Evolutionary conservation across 1,140 invertebrate species (phyloP).

Genomic region (Bombus superbus): DNA sequence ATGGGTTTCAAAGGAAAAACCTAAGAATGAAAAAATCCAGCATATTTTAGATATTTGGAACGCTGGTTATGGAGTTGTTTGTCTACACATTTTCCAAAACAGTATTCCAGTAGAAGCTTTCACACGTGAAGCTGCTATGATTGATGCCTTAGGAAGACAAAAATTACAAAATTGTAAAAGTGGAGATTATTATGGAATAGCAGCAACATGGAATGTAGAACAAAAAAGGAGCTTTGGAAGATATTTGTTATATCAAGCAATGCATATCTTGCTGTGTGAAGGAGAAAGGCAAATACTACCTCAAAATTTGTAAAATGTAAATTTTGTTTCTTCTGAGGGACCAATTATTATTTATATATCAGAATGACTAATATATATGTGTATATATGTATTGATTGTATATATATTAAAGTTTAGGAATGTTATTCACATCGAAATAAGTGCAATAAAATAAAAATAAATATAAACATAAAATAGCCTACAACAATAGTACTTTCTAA

Average conservation of each 20-base stretch:
- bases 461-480: neutral
- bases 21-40: conserved; percentile 86
- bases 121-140: conserved; percentile 96
- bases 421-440: neutral
- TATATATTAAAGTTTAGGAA: neutral
- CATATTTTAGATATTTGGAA: conserved; percentile 95
- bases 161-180: conserved; percentile 92
- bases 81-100: conserved; percentile 95
- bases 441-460: conserved; percentile 19
- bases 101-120: conserved; percentile 95
- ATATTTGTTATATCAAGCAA: conserved; percentile 92
- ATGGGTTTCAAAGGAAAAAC: conserved; percentile 80
- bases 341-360: neutral
- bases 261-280: conserved; percentile 93
- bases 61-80: conserved; percentile 91
- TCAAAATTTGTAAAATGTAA: conserved; percentile 65
- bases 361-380: neutral
- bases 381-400: neutral
- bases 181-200: conserved; percentile 93
- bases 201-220: conserved; percentile 88
- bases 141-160: conserved; percentile 91
- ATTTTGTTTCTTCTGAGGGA: neutral
- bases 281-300: conserved; percentile 89
- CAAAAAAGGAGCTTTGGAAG: conserved; percentile 90
- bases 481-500: too few relatives aligned